These are phyloP conservation scores for Bubo bubo DNA, from an alignment of 2,113 vertebrate species.

Conservation along the genomic window DNA sequence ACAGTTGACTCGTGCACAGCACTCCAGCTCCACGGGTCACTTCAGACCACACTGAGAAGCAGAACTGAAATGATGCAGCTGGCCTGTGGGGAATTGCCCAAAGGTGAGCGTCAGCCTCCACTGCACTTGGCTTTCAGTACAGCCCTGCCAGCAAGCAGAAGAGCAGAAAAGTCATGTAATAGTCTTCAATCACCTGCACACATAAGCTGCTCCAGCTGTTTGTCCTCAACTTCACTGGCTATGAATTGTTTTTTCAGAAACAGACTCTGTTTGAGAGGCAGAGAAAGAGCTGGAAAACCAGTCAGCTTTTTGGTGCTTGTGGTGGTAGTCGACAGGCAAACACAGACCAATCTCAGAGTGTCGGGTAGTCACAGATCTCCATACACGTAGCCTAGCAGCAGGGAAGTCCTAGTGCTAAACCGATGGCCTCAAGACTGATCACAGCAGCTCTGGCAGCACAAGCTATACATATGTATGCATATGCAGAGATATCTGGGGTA, in stretches of 20 bases:
- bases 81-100: not conserved
- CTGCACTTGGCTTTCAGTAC: not conserved
- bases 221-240: too few relatives aligned
- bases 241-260: not conserved
- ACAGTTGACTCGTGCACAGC: not conserved
- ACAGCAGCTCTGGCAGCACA: not conserved
- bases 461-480: accelerated
- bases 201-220: not conserved
- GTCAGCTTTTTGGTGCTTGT: not conserved
- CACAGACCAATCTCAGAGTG: not conserved
- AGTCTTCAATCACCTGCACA: not conserved
- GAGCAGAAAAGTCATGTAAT: not conserved
- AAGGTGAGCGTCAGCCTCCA: not conserved
- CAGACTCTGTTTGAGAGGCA: not conserved
- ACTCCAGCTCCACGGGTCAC: not conserved
- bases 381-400: too few relatives aligned
- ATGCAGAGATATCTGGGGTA: not conserved
- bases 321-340: not conserved
- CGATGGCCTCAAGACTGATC: not conserved
- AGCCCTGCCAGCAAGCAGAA: not conserved
- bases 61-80: not conserved
- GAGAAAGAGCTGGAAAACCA: not conserved
- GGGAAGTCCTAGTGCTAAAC: not conserved
- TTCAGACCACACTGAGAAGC: not conserved
- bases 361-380: not conserved